Evolutionary conservation across 2,888 invertebrate genomes (phyloP), one percentile per base, ranked within the genome.

Genomic region (Drosophila leonis): DNA sequence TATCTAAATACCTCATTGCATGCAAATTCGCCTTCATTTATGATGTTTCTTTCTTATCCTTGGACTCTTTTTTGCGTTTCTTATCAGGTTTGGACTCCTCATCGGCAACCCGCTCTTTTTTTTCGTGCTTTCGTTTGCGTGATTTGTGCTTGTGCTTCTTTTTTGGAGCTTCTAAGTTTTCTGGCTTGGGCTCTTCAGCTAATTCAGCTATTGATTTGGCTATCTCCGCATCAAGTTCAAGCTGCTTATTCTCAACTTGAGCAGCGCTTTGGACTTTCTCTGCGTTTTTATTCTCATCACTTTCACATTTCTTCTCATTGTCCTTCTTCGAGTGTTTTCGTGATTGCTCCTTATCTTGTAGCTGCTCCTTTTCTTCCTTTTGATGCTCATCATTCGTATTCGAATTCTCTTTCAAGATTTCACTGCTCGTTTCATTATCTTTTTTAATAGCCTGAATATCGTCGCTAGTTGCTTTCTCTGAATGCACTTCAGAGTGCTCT

Each of bases 121-220:
- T 37, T 4, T 48, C 63, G 10, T 60, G 24, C 27, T 51, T 69
- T 31, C 63, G 54, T 18, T 60, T 60, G 4, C 24, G 44, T 10
- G 48, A 35, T 31, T 29, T 56, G 1, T 27, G n/a, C 29, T 39
- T 52, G 0, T 27, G 24, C 1, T 3, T 31, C 27, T 31, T 31
- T 0, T 18, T 12, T 8, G n/a, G 10, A 10, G 3, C 2, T 10
- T 54, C 54, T 7, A 15, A 0, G 1, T 27, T 4, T n/a, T 31
- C 24, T 5, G 10, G 44, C 2, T 37, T 27, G 20, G 10, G 10
- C 3, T 10, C 15, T 8, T 13, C 44, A 4, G 0, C 0, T 24
- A 6, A 18, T n/a, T 18, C 2, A 13, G 27, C 4, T 8, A 12
- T 18, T 39, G 54, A 4, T 10, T 18, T 12, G 12, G 12, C 5